These are phyloP conservation scores for Isichthys henryi DNA, from an alignment of 2,113 vertebrate genomes.

Conservation along the genomic window DNA sequence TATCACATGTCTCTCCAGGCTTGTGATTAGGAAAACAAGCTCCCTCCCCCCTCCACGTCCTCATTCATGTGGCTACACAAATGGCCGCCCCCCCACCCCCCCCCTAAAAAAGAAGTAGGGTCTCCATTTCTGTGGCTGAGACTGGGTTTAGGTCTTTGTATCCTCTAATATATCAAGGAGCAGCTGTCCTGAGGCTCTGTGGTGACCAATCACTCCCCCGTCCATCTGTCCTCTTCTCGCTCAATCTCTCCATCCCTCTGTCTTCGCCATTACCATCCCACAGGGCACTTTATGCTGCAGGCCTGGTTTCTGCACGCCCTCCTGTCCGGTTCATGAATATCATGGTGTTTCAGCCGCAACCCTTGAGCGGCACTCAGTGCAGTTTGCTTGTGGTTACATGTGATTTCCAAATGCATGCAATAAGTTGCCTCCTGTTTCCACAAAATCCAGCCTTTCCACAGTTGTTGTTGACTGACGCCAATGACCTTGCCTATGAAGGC, in stretches of 20 bases:
- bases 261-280: slow-evolving; percentile 25
- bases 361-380: neutral
- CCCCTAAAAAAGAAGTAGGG: slow-evolving; percentile 56
- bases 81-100: slow-evolving; percentile 26
- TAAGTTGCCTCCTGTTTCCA: neutral
- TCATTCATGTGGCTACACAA: slow-evolving; percentile 15
- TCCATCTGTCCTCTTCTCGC: slow-evolving; percentile 62
- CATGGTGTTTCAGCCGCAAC: neutral
- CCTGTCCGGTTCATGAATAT: slow-evolving; percentile 32
- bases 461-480: neutral
- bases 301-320: slow-evolving; percentile 23
- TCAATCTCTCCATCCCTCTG: slow-evolving; percentile 45
- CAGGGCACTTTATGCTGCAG: slow-evolving; percentile 27
- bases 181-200: slow-evolving; percentile 66
- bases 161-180: slow-evolving; percentile 75
- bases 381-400: neutral
- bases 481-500: neutral
- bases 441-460: neutral
- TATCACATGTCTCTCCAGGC: slow-evolving; percentile 39
- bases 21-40: slow-evolving; percentile 64
- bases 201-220: slow-evolving; percentile 59
- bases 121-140: slow-evolving; percentile 67
- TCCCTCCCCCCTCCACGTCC: slow-evolving; percentile 23
- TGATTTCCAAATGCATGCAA: neutral
- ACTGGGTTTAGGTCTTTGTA: slow-evolving; percentile 69